Conservation (phyloP, 2,113 vertebrate species). For the Varanus salvator region DNA sequence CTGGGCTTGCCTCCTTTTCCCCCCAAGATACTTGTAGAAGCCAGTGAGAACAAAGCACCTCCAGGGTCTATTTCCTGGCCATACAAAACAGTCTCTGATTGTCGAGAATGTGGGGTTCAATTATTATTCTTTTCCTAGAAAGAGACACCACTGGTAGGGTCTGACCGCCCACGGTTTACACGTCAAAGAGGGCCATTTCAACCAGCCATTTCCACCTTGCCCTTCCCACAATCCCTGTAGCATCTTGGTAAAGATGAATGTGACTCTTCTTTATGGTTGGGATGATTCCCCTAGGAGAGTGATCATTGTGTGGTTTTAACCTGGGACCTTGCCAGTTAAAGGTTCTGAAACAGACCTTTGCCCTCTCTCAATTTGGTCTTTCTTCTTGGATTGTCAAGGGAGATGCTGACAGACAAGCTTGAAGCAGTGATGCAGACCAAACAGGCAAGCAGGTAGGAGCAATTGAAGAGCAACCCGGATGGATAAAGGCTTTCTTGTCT, state of each 20-base stretch:
- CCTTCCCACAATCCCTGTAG: constrained; percentile 13
- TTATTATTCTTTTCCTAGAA: not conserved
- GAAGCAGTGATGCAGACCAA: constrained; percentile 56
- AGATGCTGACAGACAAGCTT: constrained; percentile 53
- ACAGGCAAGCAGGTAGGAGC: constrained; percentile 39
- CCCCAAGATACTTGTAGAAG: not conserved
- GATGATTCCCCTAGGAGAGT: constrained; percentile 64
- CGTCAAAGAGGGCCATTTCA: constrained; percentile 23
- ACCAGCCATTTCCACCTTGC: constrained; percentile 18
- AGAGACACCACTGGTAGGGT: not conserved
- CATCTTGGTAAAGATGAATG: constrained; percentile 63
- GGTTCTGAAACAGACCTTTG: constrained; percentile 71
- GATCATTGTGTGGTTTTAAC: constrained; percentile 78
- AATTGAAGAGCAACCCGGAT: constrained; percentile 55
- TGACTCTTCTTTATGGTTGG: constrained; percentile 58
- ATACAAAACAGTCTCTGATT: not conserved
- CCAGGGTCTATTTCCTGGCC: not conserved
- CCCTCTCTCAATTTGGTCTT: constrained; percentile 75
- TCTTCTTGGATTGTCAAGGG: constrained; percentile 62
- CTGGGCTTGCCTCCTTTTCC: not conserved
- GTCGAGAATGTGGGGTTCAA: not conserved
- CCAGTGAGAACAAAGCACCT: not conserved
- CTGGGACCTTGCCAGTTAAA: constrained; percentile 69
- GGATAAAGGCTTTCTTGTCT: constrained; percentile 71
- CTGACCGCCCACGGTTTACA: fast-evolving